Base-by-base conservation (phyloP, 2,797 vertebrate genomes). In the Paedocypris micromegethes region DNA sequence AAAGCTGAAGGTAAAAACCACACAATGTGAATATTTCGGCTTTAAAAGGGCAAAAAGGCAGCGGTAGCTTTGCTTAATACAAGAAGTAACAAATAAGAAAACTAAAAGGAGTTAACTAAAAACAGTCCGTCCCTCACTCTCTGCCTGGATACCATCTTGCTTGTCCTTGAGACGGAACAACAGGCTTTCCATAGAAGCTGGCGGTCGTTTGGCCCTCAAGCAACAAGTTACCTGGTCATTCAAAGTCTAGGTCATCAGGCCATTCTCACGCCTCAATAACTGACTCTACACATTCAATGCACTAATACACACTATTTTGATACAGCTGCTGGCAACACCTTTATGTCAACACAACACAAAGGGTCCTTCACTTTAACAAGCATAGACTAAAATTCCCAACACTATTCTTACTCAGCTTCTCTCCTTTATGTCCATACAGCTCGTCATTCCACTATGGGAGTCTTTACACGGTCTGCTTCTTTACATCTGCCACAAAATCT, bases 1-100 rank as follows among this genome's bases (percentile, higher is more conserved):
- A 73, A 68, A 51, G 53, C 75, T 73, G 71, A 76, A 81, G 77
- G 80, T 76, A 77, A 79, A 23, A 83, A 81, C 81, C 61, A 39
- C 64, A 78, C 78, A 77, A 75, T 58, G 47, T 53, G 62, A 69
- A 60, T 59, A 68, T 64, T 66, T 62, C 59, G 63, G 64, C 64
- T 66, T 39, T 5, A 6, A 43, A 43, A 60, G 43, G 57, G 56
- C 50, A 58, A 38, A 3, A 46, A 38, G 43, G 60, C 42, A 68
- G 66, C 42, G 49, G 49, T 43, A 49, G 53, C 37, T 47, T 66
- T 73, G 43, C 41, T 38, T 56, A 73, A 58, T 39, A 58, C 45
- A 3, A 47, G 49, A 73, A 45, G 58, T 43, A 5, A 38, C 4
- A 41, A 46, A 23, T 23, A 23, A 23, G 23, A 23, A 23, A 23